phyloP scores from a whole-genome alignment of 1,140 invertebrate genomes.

The Maconellicoccus hirsutus region DNA sequence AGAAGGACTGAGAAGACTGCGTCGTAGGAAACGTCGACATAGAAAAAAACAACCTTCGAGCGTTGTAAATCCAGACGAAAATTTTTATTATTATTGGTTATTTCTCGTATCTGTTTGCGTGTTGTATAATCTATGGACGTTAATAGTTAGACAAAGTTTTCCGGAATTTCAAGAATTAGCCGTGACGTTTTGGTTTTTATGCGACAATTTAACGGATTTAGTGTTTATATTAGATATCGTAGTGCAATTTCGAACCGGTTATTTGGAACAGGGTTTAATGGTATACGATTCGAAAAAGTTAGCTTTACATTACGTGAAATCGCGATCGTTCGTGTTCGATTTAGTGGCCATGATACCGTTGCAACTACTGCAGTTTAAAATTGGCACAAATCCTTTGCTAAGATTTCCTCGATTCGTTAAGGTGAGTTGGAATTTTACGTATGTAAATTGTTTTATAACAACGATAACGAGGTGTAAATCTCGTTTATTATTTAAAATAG shows the following conservation, averaged over 20 bases:
- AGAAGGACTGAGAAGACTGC: conserved; percentile 41
- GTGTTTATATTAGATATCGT: conserved; percentile 77
- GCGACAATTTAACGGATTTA: conserved; percentile 72
- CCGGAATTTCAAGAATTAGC: conserved; percentile 69
- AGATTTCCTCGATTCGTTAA: conserved; percentile 73
- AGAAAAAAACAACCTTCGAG: conserved; percentile 53
- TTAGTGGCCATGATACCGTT: conserved; percentile 69
- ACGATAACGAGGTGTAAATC: no score
- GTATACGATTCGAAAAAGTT: conserved; percentile 80
- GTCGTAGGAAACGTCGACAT: conserved; percentile 46
- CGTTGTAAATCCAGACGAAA: conserved; percentile 91
- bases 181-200: conserved; percentile 60
- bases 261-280: conserved; percentile 66
- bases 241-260: conserved; percentile 88
- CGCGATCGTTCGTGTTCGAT: conserved; percentile 76
- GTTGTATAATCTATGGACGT: conserved; percentile 89
- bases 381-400: conserved; percentile 66
- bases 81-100: conserved; percentile 92
- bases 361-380: conserved; percentile 69
- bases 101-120: conserved; percentile 77
- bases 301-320: conserved; percentile 75
- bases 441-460: background rate
- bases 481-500: no score
- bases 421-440: conserved; percentile 35
- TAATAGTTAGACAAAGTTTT: conserved; percentile 88